Evolutionary conservation across 2,797 vertebrate species (phyloP), one percentile per base, ranked within the genome.

Genomic region (Sebastes minor): DNA sequence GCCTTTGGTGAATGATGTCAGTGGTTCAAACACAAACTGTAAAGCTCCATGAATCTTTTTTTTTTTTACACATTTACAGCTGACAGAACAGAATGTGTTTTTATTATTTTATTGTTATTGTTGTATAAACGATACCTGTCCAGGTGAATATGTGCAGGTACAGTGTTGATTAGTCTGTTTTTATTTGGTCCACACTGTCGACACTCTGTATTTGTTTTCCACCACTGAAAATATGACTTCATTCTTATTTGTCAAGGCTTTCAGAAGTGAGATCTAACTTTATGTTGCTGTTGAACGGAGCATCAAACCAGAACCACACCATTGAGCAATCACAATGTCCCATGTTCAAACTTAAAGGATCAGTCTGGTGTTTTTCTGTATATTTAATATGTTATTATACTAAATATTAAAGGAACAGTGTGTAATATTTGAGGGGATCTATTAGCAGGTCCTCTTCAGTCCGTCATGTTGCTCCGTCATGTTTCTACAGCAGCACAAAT

Each of bases 11-110:
- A 25, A 70, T 8, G 61, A 62, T 57, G 42, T 66, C 61, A 42
- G 10, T 38, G 28, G 61, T 42, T 77, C 22, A 46, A 65, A 75
- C 66, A 33, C 32, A 57, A 64, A 55, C 73, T 42, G n/a, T 64
- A 59, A 67, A 56, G 23, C 56, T 62, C 46, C 11, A 3, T 18
- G 6, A 61, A 56, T 27, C 33, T 35, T 14, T 62, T 35, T 61
- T 33, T 33, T n/a, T 32, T 62, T 56, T 25, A 23, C 61, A 61
- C 68, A 53, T 53, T 49, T 27, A 6, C 69, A 85, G 46, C 83
- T 78, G 74, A 85, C 70, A 57, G 73, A 71, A 23, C 71, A 61
- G 83, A 81, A 81, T 81, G 83, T 86, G 71, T 64, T 64, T 25
- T n/a, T 55, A 6, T 59, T 61, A 12, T 25, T 62, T 55, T 32